phyloP scores from a whole-genome alignment of 1,140 invertebrate species.

The Cheumatopsyche charites region DNA sequence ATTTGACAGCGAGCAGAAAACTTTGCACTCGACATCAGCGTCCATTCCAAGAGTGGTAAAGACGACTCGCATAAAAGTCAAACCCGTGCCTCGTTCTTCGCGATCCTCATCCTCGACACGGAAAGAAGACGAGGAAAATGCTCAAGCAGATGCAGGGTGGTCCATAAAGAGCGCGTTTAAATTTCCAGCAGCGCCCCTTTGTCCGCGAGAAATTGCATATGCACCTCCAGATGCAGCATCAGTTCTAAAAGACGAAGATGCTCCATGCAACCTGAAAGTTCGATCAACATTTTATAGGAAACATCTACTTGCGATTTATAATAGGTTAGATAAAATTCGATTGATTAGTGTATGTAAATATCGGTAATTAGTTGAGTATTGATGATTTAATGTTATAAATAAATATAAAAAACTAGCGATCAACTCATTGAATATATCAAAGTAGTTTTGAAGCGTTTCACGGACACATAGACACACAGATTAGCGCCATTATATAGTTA shows the following conservation, averaged over 20 bases:
- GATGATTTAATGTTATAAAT: too few relatives aligned
- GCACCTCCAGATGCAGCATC: background rate
- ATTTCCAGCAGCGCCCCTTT: slow-evolving; percentile 44
- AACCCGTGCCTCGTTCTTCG: background rate
- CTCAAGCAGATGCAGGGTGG: too few relatives aligned
- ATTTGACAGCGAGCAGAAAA: slow-evolving; percentile 4
- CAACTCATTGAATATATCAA: too few relatives aligned
- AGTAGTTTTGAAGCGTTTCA: too few relatives aligned
- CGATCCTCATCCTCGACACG: background rate
- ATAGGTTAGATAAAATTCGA: too few relatives aligned
- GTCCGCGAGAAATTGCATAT: slow-evolving; percentile 43
- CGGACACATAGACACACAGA: too few relatives aligned
- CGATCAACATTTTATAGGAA: too few relatives aligned
- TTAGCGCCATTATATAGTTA: too few relatives aligned
- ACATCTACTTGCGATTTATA: too few relatives aligned
- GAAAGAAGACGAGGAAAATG: background rate
- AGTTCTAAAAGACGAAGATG: slow-evolving; percentile 6
- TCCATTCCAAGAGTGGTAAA: background rate
- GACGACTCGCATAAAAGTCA: slow-evolving; percentile 38
- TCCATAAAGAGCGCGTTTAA: slow-evolving; percentile 42
- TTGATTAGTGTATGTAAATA: too few relatives aligned
- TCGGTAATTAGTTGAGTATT: too few relatives aligned
- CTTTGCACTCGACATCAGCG: background rate
- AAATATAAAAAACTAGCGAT: too few relatives aligned
- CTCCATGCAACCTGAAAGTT: slow-evolving; percentile 1